Percentiles rank a stretch among this genome's conserved stretches.
phyloP scores from a whole-genome alignment of 92 coral and sea anemone species.

The Chrysogorgia sp. region DNA sequence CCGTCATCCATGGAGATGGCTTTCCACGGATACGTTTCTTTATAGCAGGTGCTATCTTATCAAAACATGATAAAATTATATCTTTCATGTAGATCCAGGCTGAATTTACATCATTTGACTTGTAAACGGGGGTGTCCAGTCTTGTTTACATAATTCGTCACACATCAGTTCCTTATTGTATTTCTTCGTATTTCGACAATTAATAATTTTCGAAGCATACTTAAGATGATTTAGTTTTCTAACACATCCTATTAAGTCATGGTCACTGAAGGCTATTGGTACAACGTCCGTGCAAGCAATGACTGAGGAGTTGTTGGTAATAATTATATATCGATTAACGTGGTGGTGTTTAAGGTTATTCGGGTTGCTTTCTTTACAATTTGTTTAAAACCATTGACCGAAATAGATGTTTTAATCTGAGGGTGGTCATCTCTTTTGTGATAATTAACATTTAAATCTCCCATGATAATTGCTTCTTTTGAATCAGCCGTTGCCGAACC shows the following conservation, averaged over 20 bases:
- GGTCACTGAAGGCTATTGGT: conserved; percentile 6
- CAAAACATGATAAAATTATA: conserved; percentile 39
- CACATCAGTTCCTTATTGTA: conserved; percentile 33
- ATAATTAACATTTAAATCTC: conserved; percentile 43
- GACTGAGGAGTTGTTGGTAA: conserved; percentile 49
- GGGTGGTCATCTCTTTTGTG: conserved; percentile 32
- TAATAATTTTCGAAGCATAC: conserved; percentile 3
- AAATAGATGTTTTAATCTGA: conserved; percentile 30
- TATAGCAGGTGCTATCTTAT: conserved; percentile 56
- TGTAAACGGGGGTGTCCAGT: conserved; percentile 31
- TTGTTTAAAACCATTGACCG: conserved; percentile 28
- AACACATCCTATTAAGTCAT: conserved; percentile 11
- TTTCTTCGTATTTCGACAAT: conserved; percentile 11
- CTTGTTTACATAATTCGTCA: conserved; percentile 20
- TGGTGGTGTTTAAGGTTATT: conserved; percentile 30
- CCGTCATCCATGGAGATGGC: conserved; percentile 59
- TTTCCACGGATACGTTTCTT: conserved; percentile 45
- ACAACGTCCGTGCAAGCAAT: conserved; percentile 32
- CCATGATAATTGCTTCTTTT: conserved; percentile 46
- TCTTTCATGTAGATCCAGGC: conserved; percentile 27
- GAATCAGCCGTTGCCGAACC: background rate
- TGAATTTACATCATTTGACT: conserved; percentile 15
- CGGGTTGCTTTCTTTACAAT: conserved; percentile 49
- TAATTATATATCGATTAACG: conserved; percentile 49
- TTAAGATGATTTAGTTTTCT: conserved; percentile 4